Evolutionary conservation across 2,797 vertebrate species (phyloP).

Genomic region (Tamandua tetradactyla): DNA sequence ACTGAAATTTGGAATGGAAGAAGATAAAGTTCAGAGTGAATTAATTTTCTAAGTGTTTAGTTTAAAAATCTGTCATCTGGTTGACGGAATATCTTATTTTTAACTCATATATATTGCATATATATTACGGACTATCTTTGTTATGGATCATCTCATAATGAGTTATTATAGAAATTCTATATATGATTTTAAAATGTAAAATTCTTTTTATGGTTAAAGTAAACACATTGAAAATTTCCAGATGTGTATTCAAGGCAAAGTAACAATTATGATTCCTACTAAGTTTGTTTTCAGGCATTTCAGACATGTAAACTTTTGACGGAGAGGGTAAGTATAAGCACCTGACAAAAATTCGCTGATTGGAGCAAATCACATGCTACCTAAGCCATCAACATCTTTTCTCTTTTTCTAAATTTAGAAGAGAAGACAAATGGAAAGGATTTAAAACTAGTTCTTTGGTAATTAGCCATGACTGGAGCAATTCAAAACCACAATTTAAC

Average conservation of each 20-base stretch:
- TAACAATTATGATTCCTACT: not conserved
- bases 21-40: not conserved
- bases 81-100: not conserved
- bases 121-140: not conserved
- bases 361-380: constrained; percentile 63
- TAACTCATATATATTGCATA: not conserved
- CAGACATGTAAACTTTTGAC: not conserved
- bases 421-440: constrained; percentile 59
- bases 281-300: constrained; percentile 47
- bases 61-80: not conserved
- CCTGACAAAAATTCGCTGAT: constrained; percentile 62
- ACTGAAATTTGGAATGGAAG: not conserved
- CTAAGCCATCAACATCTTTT: constrained; percentile 64
- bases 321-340: constrained; percentile 28
- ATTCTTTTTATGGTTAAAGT: not conserved
- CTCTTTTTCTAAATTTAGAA: constrained; percentile 66
- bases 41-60: not conserved
- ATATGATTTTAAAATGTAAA: not conserved
- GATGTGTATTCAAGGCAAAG: not conserved
- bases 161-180: not conserved
- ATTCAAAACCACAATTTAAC: constrained; percentile 57
- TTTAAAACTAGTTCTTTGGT: constrained; percentile 58
- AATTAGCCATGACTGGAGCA: constrained; percentile 65
- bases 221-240: constrained; percentile 22
- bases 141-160: not conserved